Evolutionary conservation across 2,113 vertebrate genomes (phyloP), one percentile per base, ranked within the genome.

Genomic region (Neogobius melanostomus): DNA sequence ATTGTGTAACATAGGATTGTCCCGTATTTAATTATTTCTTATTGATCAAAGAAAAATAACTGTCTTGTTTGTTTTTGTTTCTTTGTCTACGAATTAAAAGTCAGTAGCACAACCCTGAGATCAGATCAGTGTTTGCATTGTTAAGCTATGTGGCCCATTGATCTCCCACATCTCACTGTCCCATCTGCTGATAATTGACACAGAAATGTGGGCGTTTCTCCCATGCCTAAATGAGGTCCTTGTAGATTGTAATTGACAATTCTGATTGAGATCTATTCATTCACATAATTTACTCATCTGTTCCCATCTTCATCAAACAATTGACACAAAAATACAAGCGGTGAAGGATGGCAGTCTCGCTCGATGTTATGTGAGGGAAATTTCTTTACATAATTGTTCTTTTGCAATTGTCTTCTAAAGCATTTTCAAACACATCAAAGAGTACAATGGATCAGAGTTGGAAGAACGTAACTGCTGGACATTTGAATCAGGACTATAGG

Each of bases 201-300:
- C 60, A 16, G 48, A 15, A 49, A 45, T 0, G 12, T 12, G 45
- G 43, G 45, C 36, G 14, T 49, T 69, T 62, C 12, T 54, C 74
- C 64, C 63, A 66, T 28, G 2, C 3, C 53, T n/a, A 21, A 71
- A 51, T 44, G 1, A 83, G 77, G 74, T 48, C 54, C 77, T 65
- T 45, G 57, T n/a, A 57, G 70, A 74, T 46, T 1, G 65, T 79
- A 80, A 87, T 84, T 72, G 76, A 72, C 71, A 66, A 62, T 75
- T 82, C 77, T 73, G 71, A 83, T 85, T 71, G 65, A 83, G 82
- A 87, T 76, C 75, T 80, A 88, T 75, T 49, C 42, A 69, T 53
- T 82, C 64, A n/a, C 28, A 36, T 36, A 3, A 36, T 36, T 36
- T 80, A 69, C 82, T 77, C 80, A 75, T 74, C 70, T 76, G 73